Evolutionary conservation across 2,888 invertebrate genomes (phyloP), one percentile per base, ranked within the genome.

Genomic region (Lathronympha strigana): DNA sequence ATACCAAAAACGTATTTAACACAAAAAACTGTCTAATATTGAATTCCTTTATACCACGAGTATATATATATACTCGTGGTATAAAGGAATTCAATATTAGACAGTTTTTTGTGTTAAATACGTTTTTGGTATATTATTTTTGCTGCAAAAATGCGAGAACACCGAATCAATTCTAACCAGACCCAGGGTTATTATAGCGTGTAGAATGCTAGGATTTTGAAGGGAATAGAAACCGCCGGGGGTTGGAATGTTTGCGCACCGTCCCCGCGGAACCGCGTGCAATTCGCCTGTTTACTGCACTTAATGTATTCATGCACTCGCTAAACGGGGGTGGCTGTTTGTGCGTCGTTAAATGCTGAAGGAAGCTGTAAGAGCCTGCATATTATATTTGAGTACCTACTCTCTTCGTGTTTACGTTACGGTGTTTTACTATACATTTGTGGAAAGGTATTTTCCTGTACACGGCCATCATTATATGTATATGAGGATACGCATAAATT

Each of bases 231-330:
- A 58, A 50, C 43, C 33, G 64, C 19, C 43, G 58, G 58, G 57
- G 45, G 36, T n/a, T 47, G 33, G 49, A 40, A 21, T 45, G 63
- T 63, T 53, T 58, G 51, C 36, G 28, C 31, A 51, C 58, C 36
- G 45, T 63, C 25, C 63, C 58, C n/a, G 50, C 9, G 63, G 28
- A 51, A 21, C 38, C 45, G 21, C 63, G 25, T 50, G 61, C 58
- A 36, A 45, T 58, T 58, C 51, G 40, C 40, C 19, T 53, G 64
- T 64, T 64, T 64, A 45, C 64, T 45, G 49, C 64, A 45, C 58
- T 64, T 64, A 36, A 50, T 23, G 64, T 45, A 64, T 64, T 64
- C 64, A 64, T 64, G 19, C 63, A 40, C 40, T 43, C 63, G 21
- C 45, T 45, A 43, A 43, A 45, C 51, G 36, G 51, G 58, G 54